Percentiles rank a stretch among this genome's conserved stretches.
Conservation (phyloP, 2,888 invertebrate species). For the Cordilura impudica region DNA sequence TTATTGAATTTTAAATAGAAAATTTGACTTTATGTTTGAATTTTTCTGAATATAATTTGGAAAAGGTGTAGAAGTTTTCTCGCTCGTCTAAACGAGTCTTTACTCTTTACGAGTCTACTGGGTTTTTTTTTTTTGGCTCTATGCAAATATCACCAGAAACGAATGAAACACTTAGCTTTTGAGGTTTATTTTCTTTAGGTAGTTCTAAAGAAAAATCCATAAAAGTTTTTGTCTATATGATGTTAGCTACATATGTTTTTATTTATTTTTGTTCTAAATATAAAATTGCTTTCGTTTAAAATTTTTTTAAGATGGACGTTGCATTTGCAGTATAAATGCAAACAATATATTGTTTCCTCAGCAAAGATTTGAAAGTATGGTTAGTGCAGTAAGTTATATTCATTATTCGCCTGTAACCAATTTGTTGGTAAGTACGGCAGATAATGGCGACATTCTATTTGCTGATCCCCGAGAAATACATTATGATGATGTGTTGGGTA, state of each 20-base stretch:
- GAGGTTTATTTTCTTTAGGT: too few species aligned
- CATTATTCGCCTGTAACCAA: constrained; percentile 69
- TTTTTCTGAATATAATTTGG: too few species aligned
- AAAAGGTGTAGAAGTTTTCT: too few species aligned
- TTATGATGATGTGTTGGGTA: constrained; percentile 59
- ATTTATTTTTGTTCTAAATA: not conserved
- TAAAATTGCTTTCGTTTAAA: not conserved
- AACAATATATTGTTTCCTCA: constrained; percentile 58
- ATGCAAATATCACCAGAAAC: too few species aligned
- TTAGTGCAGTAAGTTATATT: constrained; percentile 65
- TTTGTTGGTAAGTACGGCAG: constrained; percentile 64
- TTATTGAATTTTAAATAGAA: too few species aligned
- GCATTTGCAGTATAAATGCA: constrained; percentile 65
- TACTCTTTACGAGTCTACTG: too few species aligned
- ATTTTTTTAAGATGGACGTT: constrained; percentile 51
- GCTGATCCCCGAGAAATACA: constrained; percentile 66
- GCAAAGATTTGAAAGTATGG: constrained; percentile 64
- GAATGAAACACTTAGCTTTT: too few species aligned
- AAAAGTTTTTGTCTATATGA: not conserved
- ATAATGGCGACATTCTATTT: constrained; percentile 72
- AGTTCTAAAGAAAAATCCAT: too few species aligned
- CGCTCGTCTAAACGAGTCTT: too few species aligned
- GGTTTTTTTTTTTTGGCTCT: too few species aligned
- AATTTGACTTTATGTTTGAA: too few species aligned
- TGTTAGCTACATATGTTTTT: not conserved